Base-by-base conservation (phyloP, 2,797 vertebrate species). In the Sandelia bainsii region DNA sequence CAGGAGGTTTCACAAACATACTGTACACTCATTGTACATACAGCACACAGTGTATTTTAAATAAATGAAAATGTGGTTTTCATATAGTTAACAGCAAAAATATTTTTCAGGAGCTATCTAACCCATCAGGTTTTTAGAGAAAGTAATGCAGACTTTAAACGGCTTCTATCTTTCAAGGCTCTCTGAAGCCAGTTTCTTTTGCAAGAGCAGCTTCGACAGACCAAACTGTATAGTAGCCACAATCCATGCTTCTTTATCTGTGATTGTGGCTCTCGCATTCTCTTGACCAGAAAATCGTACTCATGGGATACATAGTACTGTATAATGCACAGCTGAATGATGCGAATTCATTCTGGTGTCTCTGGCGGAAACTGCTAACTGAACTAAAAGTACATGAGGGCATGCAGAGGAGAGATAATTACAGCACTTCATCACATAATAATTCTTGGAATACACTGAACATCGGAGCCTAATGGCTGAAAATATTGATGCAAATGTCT, bases 351-450 rank as follows among this genome's bases (percentile, higher is more conserved):
- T 57, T 52, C 32, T 16, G 7, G 22, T 12, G 71, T 77, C 75
- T 82, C 79, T 9, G 54, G 78, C 73, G 72, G 25, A 75, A 63
- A 71, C 25, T 14, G 37, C 56, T 4, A 68, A 69, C 75, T 67
- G 64, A 77, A 68, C 54, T 81, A 49, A 84, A 80, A 72, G 81
- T 62, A 76, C 79, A 65, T 13, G 52, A 63, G 85, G 75, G 66
- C 69, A 32, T 49, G 75, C 66, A 39, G 69, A 16, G 20, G 50
- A 56, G 66, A 72, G 74, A 62, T 84, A 81, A 84, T 81, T 74
- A 66, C 67, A 80, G 61, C 72, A 62, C 69, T 86, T 86, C 29
- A 79, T 67, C 13, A 17, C 58, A 60, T 62, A 72, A 75, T 81
- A 68, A 86, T 77, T 80, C 68, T 77, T 45, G 13, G 34, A 83